A percentile compares a stretch with the other conserved stretches of the same genome.
Evolutionary conservation across 1,140 invertebrate genomes (phyloP).

Genomic region (Agrilus planipennis): DNA sequence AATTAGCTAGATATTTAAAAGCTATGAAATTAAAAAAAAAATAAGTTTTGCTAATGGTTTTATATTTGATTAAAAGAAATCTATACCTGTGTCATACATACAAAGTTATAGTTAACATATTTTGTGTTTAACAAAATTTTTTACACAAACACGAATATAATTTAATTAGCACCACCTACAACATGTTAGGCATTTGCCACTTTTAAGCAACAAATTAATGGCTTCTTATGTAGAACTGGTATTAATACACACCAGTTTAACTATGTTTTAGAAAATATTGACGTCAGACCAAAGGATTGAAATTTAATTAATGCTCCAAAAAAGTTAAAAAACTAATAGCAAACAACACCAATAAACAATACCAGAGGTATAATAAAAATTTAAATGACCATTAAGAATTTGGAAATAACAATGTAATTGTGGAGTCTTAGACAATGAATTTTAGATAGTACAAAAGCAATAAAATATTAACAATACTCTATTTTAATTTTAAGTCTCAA

Average conservation of each 20-base stretch:
- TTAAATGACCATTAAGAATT: no score
- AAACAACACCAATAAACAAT: not conserved
- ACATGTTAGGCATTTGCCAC: no score
- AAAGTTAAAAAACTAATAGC: not conserved
- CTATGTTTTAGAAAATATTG: no score
- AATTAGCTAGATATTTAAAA: conserved; percentile 5
- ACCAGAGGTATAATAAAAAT: no score
- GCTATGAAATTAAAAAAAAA: conserved; percentile 9
- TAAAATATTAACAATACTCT: not conserved
- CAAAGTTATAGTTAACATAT: not conserved
- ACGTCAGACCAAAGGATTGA: no score
- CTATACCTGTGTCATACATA: not conserved
- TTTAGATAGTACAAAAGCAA: not conserved
- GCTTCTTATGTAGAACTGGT: no score
- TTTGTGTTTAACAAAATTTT: no score
- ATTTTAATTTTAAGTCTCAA: not conserved
- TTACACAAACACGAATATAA: no score
- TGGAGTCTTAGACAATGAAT: not conserved
- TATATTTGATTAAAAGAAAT: conserved; percentile 1
- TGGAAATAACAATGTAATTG: not conserved
- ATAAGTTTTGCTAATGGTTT: conserved; percentile 4
- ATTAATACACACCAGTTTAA: no score
- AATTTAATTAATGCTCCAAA: not conserved
- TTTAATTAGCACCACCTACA: no score
- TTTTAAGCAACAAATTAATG: no score